phyloP scores from a whole-genome alignment of 1,140 invertebrate genomes.

The Magallana ariakensis region DNA sequence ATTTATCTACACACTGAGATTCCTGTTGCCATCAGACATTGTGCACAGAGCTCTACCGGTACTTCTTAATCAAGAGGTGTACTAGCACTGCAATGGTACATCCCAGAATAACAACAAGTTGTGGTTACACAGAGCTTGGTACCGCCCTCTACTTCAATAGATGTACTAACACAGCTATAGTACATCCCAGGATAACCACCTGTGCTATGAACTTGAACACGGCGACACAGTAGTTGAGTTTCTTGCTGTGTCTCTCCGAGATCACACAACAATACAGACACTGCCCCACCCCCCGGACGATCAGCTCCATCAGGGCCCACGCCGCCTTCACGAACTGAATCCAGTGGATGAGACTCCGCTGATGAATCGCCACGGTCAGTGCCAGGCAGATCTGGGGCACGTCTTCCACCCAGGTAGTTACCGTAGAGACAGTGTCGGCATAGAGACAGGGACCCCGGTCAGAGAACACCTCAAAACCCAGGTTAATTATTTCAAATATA shows the following conservation, averaged over 20 bases:
- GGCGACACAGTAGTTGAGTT: neutral
- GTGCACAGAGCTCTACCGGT: too few species aligned
- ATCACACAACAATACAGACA: constrained; percentile 9
- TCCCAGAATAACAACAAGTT: too few species aligned
- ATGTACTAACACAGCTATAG: constrained; percentile 8
- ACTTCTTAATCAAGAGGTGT: too few species aligned
- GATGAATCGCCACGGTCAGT: neutral
- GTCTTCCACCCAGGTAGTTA: constrained; percentile 13
- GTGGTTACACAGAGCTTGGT: too few species aligned
- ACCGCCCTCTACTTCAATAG: neutral
- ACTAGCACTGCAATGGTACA: too few species aligned
- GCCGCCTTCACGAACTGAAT: constrained; percentile 6
- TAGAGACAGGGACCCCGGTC: neutral
- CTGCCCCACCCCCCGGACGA: constrained; percentile 19
- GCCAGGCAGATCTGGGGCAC: constrained; percentile 27
- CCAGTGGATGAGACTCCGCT: neutral
- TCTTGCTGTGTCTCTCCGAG: constrained; percentile 7
- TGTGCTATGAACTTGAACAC: constrained; percentile 6
- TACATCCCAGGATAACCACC: neutral
- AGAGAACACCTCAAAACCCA: neutral
- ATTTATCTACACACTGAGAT: too few species aligned
- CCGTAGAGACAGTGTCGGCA: neutral
- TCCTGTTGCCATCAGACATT: too few species aligned
- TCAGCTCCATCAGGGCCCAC: constrained; percentile 10
- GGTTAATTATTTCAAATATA: constrained; percentile 22